Conservation (phyloP, 2,797 vertebrate species). For the Lutjanus argentimaculatus region DNA sequence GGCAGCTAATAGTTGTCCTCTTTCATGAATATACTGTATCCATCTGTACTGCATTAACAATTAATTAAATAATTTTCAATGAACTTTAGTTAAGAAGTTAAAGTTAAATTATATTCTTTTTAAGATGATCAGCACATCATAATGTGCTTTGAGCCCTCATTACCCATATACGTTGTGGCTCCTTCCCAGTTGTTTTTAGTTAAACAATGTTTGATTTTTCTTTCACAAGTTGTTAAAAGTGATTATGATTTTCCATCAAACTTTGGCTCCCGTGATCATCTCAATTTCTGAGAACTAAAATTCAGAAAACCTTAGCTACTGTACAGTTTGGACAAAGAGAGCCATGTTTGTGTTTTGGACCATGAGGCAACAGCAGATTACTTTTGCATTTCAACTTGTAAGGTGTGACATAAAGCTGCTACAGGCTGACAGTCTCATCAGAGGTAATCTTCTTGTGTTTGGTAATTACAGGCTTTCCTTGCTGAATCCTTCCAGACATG, state of each 20-base stretch:
- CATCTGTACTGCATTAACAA: too few species aligned
- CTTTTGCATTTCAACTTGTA: neutral
- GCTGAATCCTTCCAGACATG: neutral
- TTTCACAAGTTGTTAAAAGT: neutral
- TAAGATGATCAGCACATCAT: neutral
- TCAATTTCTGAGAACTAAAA: neutral
- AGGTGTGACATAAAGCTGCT: slow-evolving; percentile 6
- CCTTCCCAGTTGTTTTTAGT: too few species aligned
- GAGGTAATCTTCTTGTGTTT: neutral
- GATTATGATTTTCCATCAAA: neutral
- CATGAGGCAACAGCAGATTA: neutral
- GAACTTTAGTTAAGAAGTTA: neutral
- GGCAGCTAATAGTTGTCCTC: too few species aligned
- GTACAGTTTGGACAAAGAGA: too few species aligned
- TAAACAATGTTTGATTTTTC: neutral
- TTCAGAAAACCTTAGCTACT: too few species aligned
- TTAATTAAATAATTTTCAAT: neutral
- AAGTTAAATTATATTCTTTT: too few species aligned
- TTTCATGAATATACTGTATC: too few species aligned
- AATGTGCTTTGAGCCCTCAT: neutral
- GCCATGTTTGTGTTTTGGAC: neutral
- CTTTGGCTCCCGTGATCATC: neutral
- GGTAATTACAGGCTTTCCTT: neutral
- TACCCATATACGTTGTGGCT: neutral
- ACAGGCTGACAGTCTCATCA: neutral